Conservation (phyloP, 2,113 vertebrate species). For the Spermophilus dauricus region DNA sequence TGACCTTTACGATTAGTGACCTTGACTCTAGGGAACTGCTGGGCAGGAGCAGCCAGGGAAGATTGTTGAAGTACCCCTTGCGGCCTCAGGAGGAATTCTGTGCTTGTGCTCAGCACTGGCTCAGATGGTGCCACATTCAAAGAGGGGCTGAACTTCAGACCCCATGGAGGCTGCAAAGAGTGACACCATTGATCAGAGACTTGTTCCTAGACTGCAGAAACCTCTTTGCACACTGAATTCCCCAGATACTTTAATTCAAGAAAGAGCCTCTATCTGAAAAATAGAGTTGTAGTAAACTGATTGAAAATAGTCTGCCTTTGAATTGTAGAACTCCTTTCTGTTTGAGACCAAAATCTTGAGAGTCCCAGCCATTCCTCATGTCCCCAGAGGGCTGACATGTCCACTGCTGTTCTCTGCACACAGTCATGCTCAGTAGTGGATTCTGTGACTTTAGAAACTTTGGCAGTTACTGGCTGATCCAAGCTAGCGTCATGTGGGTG, state of each 20-base stretch:
- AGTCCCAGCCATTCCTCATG: rapidly evolving
- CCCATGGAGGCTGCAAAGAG: not conserved
- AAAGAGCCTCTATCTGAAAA: not conserved
- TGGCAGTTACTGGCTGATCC: not conserved
- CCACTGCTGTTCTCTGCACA: not conserved
- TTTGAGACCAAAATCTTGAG: not conserved
- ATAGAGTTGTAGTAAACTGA: not conserved
- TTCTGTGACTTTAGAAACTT: not conserved
- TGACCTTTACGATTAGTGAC: not conserved
- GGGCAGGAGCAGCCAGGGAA: not conserved
- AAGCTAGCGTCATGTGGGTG: rapidly evolving
- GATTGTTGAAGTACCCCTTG: not conserved
- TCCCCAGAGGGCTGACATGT: not conserved
- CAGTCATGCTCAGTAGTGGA: rapidly evolving
- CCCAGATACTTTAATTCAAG: not conserved
- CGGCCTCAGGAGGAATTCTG: not conserved
- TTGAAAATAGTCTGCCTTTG: not conserved
- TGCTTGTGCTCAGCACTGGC: not conserved
- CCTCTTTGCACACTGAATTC: not conserved
- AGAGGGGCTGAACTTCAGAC: not conserved
- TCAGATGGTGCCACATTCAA: not conserved
- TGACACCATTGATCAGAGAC: rapidly evolving
- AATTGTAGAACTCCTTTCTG: not conserved
- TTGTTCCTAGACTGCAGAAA: not conserved
- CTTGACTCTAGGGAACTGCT: not conserved